phyloP scores from a whole-genome alignment of 2,113 vertebrate genomes.

The Chlorodrepanis virens region DNA sequence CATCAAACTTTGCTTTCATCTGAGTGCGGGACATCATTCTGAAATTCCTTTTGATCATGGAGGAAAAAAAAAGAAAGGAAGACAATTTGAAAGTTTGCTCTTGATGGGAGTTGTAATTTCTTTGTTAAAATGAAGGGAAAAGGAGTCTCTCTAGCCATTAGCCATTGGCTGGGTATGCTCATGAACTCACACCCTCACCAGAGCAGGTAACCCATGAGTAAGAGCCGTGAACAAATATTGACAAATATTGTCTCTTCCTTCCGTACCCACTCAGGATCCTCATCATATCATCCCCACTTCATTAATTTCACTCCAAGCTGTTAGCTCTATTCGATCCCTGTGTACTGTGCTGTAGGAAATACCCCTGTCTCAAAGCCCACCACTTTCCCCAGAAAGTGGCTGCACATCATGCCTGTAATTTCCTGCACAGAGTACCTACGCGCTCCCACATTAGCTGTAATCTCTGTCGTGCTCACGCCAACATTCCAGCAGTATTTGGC shows the following conservation, averaged over 20 bases:
- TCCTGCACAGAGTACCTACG: constrained; percentile 13
- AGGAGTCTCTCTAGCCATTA: not conserved
- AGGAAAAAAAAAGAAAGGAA: not conserved
- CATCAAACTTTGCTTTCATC: constrained; percentile 45
- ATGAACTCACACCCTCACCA: not conserved
- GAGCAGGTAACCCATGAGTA: not conserved
- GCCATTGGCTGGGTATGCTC: not conserved
- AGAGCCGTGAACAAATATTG: constrained; percentile 50
- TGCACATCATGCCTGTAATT: constrained; percentile 34
- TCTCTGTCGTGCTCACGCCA: constrained; percentile 35
- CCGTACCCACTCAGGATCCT: not conserved
- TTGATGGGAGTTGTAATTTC: not conserved
- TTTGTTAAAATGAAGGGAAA: constrained; percentile 32
- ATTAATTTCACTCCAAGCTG: constrained; percentile 55
- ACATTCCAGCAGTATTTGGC: constrained; percentile 33
- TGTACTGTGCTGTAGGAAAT: constrained; percentile 24
- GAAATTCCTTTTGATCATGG: constrained; percentile 31
- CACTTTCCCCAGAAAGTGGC: not conserved
- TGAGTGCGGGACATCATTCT: not conserved
- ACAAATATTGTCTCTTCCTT: not conserved
- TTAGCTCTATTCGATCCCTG: constrained; percentile 43
- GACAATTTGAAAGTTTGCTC: constrained; percentile 2
- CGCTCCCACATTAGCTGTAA: constrained; percentile 35
- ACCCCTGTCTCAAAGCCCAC: not conserved
- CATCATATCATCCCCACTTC: constrained; percentile 15